These are phyloP conservation scores for Coracias cyanogaster DNA, from an alignment of 2,797 vertebrate species.

Conservation along the genomic window DNA sequence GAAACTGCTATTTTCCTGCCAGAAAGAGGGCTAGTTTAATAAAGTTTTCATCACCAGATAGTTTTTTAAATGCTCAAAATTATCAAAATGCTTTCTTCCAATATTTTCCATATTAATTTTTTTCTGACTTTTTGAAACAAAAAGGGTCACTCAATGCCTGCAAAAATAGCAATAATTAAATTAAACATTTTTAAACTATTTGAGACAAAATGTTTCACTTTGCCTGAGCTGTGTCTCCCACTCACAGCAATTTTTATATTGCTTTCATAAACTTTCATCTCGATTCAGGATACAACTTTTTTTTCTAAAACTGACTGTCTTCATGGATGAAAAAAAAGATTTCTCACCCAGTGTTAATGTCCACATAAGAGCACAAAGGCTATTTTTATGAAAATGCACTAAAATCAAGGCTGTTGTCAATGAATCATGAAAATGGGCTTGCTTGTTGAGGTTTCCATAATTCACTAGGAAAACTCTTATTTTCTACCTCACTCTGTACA, in stretches of 20 bases:
- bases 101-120: not conserved
- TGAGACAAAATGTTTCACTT: slow-evolving; percentile 10
- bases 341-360: not conserved
- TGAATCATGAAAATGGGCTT: slow-evolving; percentile 41
- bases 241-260: not conserved
- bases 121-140: not conserved
- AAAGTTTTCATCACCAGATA: not conserved
- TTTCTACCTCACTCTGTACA: slow-evolving; percentile 74
- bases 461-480: slow-evolving; percentile 73
- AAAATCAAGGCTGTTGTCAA: not conserved
- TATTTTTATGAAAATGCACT: not conserved
- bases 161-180: slow-evolving; percentile 34
- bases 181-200: not conserved
- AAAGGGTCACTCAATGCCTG: not conserved
- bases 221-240: not conserved
- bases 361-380: not conserved
- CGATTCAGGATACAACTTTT: not conserved
- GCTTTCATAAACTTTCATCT: not conserved
- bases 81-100: not conserved
- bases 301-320: not conserved
- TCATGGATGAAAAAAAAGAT: not conserved
- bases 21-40: not conserved
- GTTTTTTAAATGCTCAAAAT: not conserved
- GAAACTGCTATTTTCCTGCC: not conserved
- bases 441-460: slow-evolving; percentile 11